Conservation (phyloP, 2,113 vertebrate species). For the Trichomycterus rosablanca region DNA sequence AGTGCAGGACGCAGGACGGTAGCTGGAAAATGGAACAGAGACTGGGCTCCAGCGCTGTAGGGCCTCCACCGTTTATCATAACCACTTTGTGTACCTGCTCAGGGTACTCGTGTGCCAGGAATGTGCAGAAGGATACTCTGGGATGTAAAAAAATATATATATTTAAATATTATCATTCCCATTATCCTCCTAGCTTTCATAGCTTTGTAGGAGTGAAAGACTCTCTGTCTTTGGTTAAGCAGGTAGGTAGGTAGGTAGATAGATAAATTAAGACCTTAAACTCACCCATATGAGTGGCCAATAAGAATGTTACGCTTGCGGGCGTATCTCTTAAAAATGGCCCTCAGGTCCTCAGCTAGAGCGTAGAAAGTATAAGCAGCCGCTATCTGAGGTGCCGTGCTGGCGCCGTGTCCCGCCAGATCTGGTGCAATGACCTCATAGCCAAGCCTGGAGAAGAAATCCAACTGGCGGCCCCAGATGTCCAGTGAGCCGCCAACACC, state of each 20-base stretch:
- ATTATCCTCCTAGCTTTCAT: not conserved
- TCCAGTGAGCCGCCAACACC: slow-evolving; percentile 91
- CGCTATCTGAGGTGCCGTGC: slow-evolving; percentile 81
- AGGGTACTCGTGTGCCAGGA: slow-evolving; percentile 93
- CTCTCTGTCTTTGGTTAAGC: too few relatives aligned
- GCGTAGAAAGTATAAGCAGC: slow-evolving; percentile 95
- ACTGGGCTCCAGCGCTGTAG: slow-evolving; percentile 92
- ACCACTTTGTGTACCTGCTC: slow-evolving; percentile 95
- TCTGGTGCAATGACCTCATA: slow-evolving; percentile 94
- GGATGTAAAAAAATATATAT: not conserved
- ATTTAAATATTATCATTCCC: too few relatives aligned
- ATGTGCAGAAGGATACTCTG: slow-evolving; percentile 96
- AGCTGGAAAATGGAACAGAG: slow-evolving; percentile 97
- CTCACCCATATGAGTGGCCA: slow-evolving; percentile 92
- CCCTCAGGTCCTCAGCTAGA: slow-evolving; percentile 86
- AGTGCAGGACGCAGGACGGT: slow-evolving; percentile 87
- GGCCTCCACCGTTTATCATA: slow-evolving; percentile 95
- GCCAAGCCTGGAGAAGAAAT: slow-evolving; percentile 88
- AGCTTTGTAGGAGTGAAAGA: too few relatives aligned
- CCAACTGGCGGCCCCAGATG: slow-evolving; percentile 95
- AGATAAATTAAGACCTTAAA: too few relatives aligned
- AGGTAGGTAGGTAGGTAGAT: too few relatives aligned
- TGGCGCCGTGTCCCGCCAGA: slow-evolving; percentile 86
- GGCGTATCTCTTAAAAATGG: slow-evolving; percentile 88
- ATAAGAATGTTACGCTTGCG: slow-evolving; percentile 89